phyloP scores from a whole-genome alignment of 2,113 vertebrate genomes.

The Pangasianodon gigas region DNA sequence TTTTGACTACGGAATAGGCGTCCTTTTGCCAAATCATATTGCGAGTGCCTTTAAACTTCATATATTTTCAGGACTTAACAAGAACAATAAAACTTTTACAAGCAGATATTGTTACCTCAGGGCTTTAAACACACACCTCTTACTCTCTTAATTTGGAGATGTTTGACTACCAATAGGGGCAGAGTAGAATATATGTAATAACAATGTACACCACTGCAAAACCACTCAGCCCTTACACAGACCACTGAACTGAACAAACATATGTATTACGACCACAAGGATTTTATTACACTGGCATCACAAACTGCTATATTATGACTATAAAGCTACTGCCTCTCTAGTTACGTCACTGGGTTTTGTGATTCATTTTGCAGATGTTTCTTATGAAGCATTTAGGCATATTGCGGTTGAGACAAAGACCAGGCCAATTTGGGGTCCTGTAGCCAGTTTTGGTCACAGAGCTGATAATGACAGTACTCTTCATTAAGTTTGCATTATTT shows the following conservation, averaged over 20 bases:
- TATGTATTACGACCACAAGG: not conserved
- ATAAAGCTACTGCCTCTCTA: not conserved
- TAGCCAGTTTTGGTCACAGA: not conserved
- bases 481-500: not conserved
- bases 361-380: conserved; percentile 16
- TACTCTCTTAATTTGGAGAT: not conserved
- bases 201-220: conserved; percentile 27
- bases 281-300: not conserved
- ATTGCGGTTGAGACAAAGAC: not conserved
- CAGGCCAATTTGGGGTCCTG: not conserved
- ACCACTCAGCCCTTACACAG: not conserved
- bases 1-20: not conserved
- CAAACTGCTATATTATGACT: not conserved
- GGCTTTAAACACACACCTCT: not conserved
- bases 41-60: not conserved
- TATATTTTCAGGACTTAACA: not conserved
- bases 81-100: not conserved
- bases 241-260: not conserved
- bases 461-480: not conserved
- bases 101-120: not conserved
- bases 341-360: not conserved
- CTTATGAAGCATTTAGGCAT: not conserved
- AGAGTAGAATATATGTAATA: not conserved
- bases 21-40: not conserved
- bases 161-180: not conserved